Base-by-base conservation (phyloP, 2,888 invertebrate genomes). In the Idaea straminata region DNA sequence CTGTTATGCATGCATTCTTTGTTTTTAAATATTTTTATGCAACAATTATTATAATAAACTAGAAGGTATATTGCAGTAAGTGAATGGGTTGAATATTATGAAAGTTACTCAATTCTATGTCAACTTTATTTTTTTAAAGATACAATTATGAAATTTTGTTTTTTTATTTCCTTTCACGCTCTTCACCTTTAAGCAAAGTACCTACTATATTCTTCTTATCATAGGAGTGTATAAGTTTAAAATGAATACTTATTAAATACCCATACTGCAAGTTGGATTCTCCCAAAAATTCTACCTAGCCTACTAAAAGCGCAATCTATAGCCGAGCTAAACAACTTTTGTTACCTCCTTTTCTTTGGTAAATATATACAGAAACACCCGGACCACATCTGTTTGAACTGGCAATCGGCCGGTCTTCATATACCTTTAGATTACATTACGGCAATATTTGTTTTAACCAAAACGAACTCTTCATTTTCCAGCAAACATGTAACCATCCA, bases 401-500 rank as follows among this genome's bases (percentile, higher is more conserved):
- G 25, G 25, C 1, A 25, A 25, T 25, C 25, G 25, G n/a, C n/a
- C n/a, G n/a, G n/a, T n/a, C n/a, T n/a, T n/a, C n/a, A n/a, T n/a
- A n/a, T n/a, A n/a, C n/a, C n/a, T 58, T 58, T 5, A n/a, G 5
- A 58, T 3, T 58, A 58, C 6, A 15, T 7, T 4, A 15, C 6
- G 15, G 16, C 15, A 58, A 15, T 7, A 16, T 16, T 10, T 59
- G 15, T 5, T 10, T 5, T 10, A 25, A 59, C 34, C 10, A 59
- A 25, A 34, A 5, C 57, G 15, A 4, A 57, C 10, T 57, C 57
- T 57, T 5, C 5, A 62, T 65, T 66, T 69, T 77, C 70, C 65
- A 80, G 66, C 83, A 89, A 88, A 80, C 92, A 92, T 71, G 89
- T 92, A 5, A 91, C 86, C 25, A 92, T 92, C 81, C 92, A 92